phyloP scores from a whole-genome alignment of 2,888 invertebrate species.

The Troides oblongomaculatus region DNA sequence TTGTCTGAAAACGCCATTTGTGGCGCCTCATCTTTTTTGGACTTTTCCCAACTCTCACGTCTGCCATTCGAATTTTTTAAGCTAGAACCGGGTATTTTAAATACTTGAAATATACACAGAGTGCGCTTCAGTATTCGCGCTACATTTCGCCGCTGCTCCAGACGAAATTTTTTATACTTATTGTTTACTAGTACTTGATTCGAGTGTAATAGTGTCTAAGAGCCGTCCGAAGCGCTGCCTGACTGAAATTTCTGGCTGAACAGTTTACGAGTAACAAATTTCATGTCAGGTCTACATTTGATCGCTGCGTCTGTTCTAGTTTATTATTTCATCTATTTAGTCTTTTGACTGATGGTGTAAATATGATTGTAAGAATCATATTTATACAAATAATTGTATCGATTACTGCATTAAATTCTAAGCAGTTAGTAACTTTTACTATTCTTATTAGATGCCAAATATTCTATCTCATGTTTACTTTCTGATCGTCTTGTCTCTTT shows the following conservation, averaged over 20 bases:
- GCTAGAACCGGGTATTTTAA: slow-evolving; percentile 25
- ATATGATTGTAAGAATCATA: no score
- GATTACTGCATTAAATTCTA: no score
- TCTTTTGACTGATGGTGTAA: no score
- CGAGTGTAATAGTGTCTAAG: slow-evolving; percentile 22
- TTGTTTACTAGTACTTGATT: slow-evolving; percentile 19
- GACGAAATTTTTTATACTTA: slow-evolving; percentile 24
- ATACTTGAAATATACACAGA: slow-evolving; percentile 15
- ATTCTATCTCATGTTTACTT: no score
- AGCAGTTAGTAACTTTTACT: no score
- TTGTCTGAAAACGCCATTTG: slow-evolving; percentile 29
- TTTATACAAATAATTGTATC: no score
- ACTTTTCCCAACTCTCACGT: slow-evolving; percentile 22
- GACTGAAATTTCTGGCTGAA: background rate
- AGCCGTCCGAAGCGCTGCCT: background rate
- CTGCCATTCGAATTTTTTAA: slow-evolving; percentile 22
- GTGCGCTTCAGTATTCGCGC: slow-evolving; percentile 7
- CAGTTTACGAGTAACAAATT: no score
- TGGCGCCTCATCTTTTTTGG: slow-evolving; percentile 27
- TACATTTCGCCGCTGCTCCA: slow-evolving; percentile 15
- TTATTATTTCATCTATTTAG: no score
- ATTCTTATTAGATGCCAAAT: no score
- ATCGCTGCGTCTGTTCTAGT: no score
- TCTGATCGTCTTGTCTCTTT: no score
- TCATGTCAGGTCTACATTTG: no score